Evolutionary conservation across 2,888 invertebrate species (phyloP), one percentile per base, ranked within the genome.

Genomic region (Polydrusus pterygomalis): DNA sequence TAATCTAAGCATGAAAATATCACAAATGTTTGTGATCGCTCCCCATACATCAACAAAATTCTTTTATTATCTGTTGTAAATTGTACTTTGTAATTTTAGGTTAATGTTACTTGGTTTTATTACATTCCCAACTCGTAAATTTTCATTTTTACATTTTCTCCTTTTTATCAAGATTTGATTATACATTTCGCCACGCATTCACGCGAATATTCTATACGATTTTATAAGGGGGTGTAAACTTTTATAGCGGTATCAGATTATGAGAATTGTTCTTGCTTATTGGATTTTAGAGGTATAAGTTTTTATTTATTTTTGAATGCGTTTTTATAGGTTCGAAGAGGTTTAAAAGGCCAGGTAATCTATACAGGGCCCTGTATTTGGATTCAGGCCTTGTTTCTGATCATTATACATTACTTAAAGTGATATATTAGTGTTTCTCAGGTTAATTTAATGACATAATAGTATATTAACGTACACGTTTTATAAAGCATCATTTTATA

Each of bases 121-220:
- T 60, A 60, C 58, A 40, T 18, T 43, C 34, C 49, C 25, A 54
- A 49, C 20, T 40, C 68, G 68, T 68, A 68, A 68, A 68, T 20
- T 54, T 51, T 54, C 43, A 49, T 68, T 68, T 56, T 68, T 68
- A 34, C 38, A 51, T 68, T 54, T 68, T 54, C 51, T 51, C 13
- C 18, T 40, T 47, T 43, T 68, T 68, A 54, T 68, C 68, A 68
- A 68, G 54, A 68, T 68, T 68, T 68, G 49, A 68, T 68, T 68
- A 68, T 68, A 54, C 54, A 54, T 56, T 67, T 54, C 18, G 54
- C 68, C 68, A 68, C 68, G 54, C 20, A 68, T 68, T 54, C 34
- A 67, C 13, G 15, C 51, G 34, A 18, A 51, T 25, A 51, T 67
- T 68, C 30, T 49, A 54, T 54, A 54, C 54, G 68, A 10, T 54